These are phyloP conservation scores for Drosophila bifasciata DNA, from an alignment of 1,140 invertebrate species.

Conservation along the genomic window DNA sequence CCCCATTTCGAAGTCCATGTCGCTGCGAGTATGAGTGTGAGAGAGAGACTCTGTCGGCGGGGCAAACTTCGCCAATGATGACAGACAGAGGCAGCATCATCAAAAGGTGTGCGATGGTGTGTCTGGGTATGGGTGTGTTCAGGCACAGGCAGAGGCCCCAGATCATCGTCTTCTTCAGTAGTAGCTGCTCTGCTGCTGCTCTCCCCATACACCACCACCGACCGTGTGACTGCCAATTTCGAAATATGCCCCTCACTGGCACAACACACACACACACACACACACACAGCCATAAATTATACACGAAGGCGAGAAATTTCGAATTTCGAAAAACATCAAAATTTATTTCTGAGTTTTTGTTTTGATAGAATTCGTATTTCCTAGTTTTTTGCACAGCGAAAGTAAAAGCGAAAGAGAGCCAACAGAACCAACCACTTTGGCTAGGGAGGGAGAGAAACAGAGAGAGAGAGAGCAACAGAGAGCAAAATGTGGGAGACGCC, in stretches of 20 bases:
- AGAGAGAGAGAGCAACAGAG: constrained; percentile 1
- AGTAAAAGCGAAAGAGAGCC: constrained; percentile 69
- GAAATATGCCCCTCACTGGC: constrained; percentile 59
- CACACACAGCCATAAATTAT: constrained; percentile 38
- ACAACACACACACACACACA: too few species aligned
- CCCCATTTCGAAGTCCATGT: constrained; percentile 41
- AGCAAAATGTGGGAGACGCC: background rate
- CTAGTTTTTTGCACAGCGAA: constrained; percentile 67
- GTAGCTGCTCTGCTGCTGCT: constrained; percentile 18
- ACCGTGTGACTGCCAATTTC: constrained; percentile 61
- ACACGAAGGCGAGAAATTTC: constrained; percentile 39
- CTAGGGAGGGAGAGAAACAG: background rate
- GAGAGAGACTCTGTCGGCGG: constrained; percentile 44
- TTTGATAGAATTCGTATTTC: constrained; percentile 14
- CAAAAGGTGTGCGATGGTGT: constrained; percentile 15
- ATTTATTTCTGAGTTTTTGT: constrained; percentile 35
- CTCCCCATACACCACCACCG: background rate
- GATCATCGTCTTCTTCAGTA: constrained; percentile 36
- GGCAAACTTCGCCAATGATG: constrained; percentile 53
- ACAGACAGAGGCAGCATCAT: constrained; percentile 12
- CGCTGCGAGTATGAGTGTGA: constrained; percentile 26
- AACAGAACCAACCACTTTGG: too few species aligned
- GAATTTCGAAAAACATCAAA: constrained; percentile 60
- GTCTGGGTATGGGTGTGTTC: constrained; percentile 62
- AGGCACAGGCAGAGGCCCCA: constrained; percentile 44